Base-by-base conservation (phyloP, 1,140 invertebrate genomes). In the Brachionus calyciflorus region DNA sequence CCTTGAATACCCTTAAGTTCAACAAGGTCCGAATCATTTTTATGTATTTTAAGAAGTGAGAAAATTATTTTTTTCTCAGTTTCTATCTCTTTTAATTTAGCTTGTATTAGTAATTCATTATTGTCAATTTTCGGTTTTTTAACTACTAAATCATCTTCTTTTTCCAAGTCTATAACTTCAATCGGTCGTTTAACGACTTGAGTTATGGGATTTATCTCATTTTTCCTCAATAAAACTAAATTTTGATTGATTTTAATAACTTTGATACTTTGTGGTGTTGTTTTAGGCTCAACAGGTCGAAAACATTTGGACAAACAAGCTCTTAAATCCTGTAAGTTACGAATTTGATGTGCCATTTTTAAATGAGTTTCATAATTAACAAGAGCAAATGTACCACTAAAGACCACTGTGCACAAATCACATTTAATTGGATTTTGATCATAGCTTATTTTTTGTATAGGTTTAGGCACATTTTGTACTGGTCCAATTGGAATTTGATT, bases 31-130 rank as follows among this genome's bases (percentile, higher is more conserved):
- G 40, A 44, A 28, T 65, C 60, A 65, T 14, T 65, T 65, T 44
- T 44, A 10, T 41, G 33, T 4, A 26, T 44, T 10, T 65, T 14
- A 19, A 65, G 21, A 9, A 44, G 19, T 37, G 40, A 65, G 44
- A 44, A 65, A 65, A 65, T 65, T 21, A 65, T 44, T 14, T 44
- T 65, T 65, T 65, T 65, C 37, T 65, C 60, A 24, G 17, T n/a
- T 24, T 44, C 37, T 14, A 65, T 65, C 44, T 65, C 37, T 37
- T 65, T 65, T 3, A 65, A 24, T 41, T 65, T 65, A 0, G 26
- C 24, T 41, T 65, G 37, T 12, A 65, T 46, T 12, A 41, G 19
- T n/a, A 60, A 37, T 6, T 60, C 55, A 14, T 28, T 60, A 33
- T 60, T 60, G 6, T 60, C 55, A 19, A 33, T 17, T 60, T 40